Conservation (phyloP, 2,888 invertebrate species). For the Metellina segmentata region DNA sequence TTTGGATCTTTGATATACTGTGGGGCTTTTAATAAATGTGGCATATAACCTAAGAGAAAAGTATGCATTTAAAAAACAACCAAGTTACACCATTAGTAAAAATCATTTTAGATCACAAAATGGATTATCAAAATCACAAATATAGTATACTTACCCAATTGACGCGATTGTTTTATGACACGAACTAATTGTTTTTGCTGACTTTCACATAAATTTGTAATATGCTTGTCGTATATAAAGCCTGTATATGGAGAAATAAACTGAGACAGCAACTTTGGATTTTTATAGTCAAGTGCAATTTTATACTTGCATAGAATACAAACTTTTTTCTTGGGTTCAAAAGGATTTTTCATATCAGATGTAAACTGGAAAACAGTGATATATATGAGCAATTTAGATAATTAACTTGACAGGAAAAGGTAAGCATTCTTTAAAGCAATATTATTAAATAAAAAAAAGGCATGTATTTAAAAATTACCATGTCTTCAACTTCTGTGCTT, state of each 20-base stretch:
- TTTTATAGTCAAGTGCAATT: constrained; percentile 94
- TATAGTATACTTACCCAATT: constrained; percentile 79
- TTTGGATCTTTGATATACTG: constrained; percentile 92
- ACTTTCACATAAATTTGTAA: constrained; percentile 93
- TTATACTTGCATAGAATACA: constrained; percentile 92
- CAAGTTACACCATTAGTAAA: no score
- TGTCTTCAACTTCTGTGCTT: not conserved
- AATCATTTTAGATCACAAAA: not conserved
- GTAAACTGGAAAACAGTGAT: constrained; percentile 47
- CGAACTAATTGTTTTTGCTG: constrained; percentile 89
- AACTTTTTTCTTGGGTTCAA: constrained; percentile 85
- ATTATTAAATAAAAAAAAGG: no score
- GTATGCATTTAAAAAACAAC: not conserved
- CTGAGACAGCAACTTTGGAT: constrained; percentile 93
- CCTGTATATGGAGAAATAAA: constrained; percentile 98
- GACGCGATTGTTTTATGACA: constrained; percentile 88
- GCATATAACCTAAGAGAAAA: constrained; percentile 86
- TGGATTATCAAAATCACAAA: not conserved
- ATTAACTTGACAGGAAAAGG: no score
- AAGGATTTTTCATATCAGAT: constrained; percentile 85
- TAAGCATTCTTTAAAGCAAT: no score
- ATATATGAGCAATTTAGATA: no score
- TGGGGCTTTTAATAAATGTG: constrained; percentile 89
- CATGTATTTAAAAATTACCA: not conserved
- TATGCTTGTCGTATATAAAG: constrained; percentile 92